Base-by-base conservation (phyloP, 2,888 invertebrate species). In the Tethea ocularis region DNA sequence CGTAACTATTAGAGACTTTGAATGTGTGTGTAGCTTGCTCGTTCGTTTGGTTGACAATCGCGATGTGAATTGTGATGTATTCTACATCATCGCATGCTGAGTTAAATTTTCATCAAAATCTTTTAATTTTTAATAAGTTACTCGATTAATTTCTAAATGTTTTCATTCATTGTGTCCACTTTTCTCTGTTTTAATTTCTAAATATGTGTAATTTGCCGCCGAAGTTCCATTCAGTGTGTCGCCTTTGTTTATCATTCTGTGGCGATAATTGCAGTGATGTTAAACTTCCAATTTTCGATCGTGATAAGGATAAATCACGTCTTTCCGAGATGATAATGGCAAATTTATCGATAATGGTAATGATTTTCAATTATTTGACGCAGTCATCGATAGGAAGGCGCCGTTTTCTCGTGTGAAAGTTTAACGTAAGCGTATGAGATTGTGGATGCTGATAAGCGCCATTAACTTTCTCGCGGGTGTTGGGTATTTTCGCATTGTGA, bases 171-270 rank as follows among this genome's bases (percentile, higher is more conserved):
- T 85, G 93, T 90, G 91, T 83, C 82, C 81, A 83, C 82, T 83
- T 92, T 93, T 88, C 88, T 90, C 81, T 82, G 80, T 89, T 91
- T 89, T 93, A 82, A 86, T 92, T 92, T 91, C 93, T 94, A 96
- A 96, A 96, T 95, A 97, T 97, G 97, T 96, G 96, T 96, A 96
- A 96, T 95, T 96, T 97, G 95, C 97, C 97, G 95, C 95, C 96
- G 95, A 97, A 97, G 95, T 97, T 97, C 95, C 96, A 96, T 95
- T 96, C 96, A 95, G 96, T 97, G 94, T 97, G 97, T 96, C 97
- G 97, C 94, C 96, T 97, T 95, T 97, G 97, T 95, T 96, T 97
- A 95, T 96, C 97, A 94, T 94, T 95, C 89, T 94, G 94, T 94
- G 95, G 95, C 91, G 94, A 93, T 93, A 93, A 93, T 92, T 94